Base-by-base conservation (phyloP, 1,140 invertebrate genomes). In the Drosophila pandora region DNA sequence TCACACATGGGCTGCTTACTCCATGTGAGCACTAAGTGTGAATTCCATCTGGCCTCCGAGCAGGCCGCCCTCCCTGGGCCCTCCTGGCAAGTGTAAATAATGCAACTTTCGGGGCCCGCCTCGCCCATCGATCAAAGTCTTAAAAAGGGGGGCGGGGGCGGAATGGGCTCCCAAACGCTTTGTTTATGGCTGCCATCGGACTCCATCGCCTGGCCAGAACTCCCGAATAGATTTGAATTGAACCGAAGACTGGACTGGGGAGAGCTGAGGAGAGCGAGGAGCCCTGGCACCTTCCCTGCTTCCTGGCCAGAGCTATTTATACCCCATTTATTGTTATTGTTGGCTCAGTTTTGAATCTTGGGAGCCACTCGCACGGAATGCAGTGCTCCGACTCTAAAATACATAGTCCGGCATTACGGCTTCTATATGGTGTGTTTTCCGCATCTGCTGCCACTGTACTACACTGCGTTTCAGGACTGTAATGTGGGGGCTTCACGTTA, bases 291-390 rank as follows among this genome's bases (percentile, higher is more conserved):
- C 39, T 41, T n/a, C 39, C 32, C 8, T 3, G 8, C 32, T 34
- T 34, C 32, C 32, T 10, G 2, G 9, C 34, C 2, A 12, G 3
- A 2, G 12, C 41, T 43, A 21, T 43, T 43, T 43, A 13, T 47
- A 22, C 8, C 23, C 21, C 43, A 23, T 39, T 62, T 62, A 69
- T 63, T 69, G 50, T 65, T 71, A 62, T 74, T 41, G 55, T 32
- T 49, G 25, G 30, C 23, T 50, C 41, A 47, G 45, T 55, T 74
- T 68, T 50, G 54, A 59, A 67, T 79, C 64, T 84, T 75, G 52
- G 70, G 62, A 61, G 71, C 75, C 79, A 83, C 74, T 78, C 79
- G 75, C 61, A 50, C 25, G 37, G 52, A 65, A 69, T 63, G 57
- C 37, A 32, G 30, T 28, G 23, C 22, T 37, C 32, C n/a, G 25